Evolutionary conservation across 2,888 invertebrate genomes (phyloP), one percentile per base, ranked within the genome.

Genomic region (Pseudococcus viburni): DNA sequence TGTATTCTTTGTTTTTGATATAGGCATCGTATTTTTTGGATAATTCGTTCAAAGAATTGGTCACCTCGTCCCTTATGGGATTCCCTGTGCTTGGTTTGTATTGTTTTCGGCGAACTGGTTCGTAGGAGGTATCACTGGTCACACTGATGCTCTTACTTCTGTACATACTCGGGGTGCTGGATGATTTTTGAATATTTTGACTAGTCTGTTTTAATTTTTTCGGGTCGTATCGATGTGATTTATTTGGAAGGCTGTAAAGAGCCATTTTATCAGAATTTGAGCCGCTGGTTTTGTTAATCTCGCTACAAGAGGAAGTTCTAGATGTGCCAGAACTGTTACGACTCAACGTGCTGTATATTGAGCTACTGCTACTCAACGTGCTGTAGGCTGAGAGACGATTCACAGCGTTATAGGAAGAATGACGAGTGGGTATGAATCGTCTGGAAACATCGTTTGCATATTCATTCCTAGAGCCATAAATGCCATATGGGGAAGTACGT

Each of bases 21-120:
- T 88, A 88, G 26, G 55, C 83, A 42, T 88, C 83, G 39, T 80
- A 80, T 55, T 88, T 88, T 22, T 59, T 39, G 3, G 88, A 88
- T 33, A 88, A 80, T 51, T 59, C 80, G 42, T 80, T 80, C 88
- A 88, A 55, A 5, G 88, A 88, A 11, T 83, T 48, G 0, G 88
- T 88, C 11, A 88, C 51, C 22, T 88, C 88, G 17, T 83, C 68
- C 8, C 46, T 83, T 1, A 46, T 42, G 7, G 68, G 7, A 22
- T 59, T 86, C 1, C 46, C 64, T 7, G 33, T 22, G 17, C 33
- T 85, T 0, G 80, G 22, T 26, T 19, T 83, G 46, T 19, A 83
- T 42, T 83, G 77, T 33, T 12, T 83, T 83, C 33, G 46, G 46
- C 22, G 6, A 8, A 46, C 9, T 9, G 46, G 19, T 11, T 83